These are phyloP conservation scores for Stramonita haemastoma DNA, from an alignment of 2,888 invertebrate genomes.

Conservation along the genomic window DNA sequence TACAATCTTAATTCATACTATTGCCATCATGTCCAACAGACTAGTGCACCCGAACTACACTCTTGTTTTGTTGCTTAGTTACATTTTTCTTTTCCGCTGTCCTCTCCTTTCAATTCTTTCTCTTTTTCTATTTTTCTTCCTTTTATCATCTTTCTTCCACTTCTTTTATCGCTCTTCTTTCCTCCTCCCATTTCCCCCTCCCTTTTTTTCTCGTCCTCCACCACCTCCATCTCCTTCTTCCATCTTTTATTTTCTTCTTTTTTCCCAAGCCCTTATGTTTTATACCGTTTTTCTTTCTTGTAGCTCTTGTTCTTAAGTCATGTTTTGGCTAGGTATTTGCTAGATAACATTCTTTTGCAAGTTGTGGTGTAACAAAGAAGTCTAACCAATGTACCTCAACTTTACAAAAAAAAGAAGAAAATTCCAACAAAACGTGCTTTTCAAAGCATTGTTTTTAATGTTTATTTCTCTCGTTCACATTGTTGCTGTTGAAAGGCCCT, in stretches of 20 bases:
- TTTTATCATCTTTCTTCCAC: background rate
- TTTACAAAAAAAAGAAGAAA: too few relatives aligned
- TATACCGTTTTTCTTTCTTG: background rate
- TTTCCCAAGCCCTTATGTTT: background rate
- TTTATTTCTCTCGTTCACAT: background rate
- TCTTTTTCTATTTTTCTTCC: background rate
- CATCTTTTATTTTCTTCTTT: background rate
- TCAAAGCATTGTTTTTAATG: background rate
- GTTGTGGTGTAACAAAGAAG: background rate
- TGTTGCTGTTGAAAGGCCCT: background rate
- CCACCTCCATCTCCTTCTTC: background rate
- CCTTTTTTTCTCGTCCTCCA: background rate
- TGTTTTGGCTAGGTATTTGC: background rate
- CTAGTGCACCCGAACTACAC: background rate
- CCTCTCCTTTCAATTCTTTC: too few relatives aligned
- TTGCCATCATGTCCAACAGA: background rate
- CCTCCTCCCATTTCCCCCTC: background rate
- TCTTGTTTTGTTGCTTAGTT: too few relatives aligned
- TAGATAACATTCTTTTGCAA: background rate
- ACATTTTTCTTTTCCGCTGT: too few relatives aligned
- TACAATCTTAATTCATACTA: background rate
- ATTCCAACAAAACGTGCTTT: too few relatives aligned
- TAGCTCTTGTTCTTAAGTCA: too few relatives aligned
- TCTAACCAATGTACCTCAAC: background rate
- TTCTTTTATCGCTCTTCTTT: too few relatives aligned